phyloP scores from a whole-genome alignment of 2,113 vertebrate genomes.

The Willisornis vidua region DNA sequence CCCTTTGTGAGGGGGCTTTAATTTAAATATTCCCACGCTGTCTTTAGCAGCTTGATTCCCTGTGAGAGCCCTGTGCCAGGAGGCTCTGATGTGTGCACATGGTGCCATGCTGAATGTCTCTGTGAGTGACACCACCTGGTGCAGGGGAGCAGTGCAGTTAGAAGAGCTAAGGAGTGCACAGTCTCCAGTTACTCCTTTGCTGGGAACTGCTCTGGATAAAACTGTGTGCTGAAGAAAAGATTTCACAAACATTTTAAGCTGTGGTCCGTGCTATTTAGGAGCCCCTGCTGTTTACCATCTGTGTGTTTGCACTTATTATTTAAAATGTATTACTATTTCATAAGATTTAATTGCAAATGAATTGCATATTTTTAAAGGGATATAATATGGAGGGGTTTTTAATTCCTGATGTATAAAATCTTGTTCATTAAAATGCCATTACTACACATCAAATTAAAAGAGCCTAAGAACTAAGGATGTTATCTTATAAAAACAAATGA shows the following conservation, averaged over 20 bases:
- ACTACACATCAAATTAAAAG: background rate
- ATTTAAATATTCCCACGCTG: background rate
- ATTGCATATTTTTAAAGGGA: background rate
- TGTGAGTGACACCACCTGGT: background rate
- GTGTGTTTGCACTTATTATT: background rate
- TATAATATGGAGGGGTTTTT: background rate
- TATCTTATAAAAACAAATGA: background rate
- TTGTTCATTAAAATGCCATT: background rate
- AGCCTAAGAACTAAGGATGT: background rate
- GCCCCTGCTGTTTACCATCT: background rate
- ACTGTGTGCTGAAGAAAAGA: background rate
- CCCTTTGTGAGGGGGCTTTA: no score
- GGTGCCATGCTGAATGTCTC: background rate
- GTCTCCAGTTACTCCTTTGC: background rate
- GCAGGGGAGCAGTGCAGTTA: background rate
- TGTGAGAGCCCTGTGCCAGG: background rate
- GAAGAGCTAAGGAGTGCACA: background rate
- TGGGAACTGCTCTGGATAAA: background rate
- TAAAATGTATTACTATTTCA: background rate
- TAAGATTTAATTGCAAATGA: background rate
- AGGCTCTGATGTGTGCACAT: accelerated
- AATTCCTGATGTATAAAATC: background rate
- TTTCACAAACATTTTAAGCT: background rate
- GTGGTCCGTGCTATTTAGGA: background rate
- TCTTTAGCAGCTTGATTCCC: background rate